These are phyloP conservation scores for Listronotus bonariensis DNA, from an alignment of 1,140 invertebrate genomes.

Conservation along the genomic window DNA sequence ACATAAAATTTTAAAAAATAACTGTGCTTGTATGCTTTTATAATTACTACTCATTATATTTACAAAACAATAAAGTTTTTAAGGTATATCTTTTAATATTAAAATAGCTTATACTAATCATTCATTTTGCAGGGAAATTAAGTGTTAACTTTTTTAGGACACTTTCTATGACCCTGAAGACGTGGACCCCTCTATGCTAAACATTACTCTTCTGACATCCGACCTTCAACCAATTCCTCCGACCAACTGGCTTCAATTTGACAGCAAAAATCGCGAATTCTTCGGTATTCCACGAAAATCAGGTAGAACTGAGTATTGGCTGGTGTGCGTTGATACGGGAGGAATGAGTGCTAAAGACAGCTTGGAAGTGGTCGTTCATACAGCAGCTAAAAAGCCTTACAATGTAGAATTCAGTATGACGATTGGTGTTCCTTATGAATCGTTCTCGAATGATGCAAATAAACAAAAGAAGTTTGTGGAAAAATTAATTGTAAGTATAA, in stretches of 20 bases:
- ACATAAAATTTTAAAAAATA: too few relatives aligned
- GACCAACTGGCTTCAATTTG: conserved; percentile 88
- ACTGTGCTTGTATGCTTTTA: too few relatives aligned
- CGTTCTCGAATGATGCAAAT: conserved; percentile 70
- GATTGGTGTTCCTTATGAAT: conserved; percentile 72
- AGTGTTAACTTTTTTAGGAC: conserved; percentile 61
- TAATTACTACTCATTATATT: too few relatives aligned
- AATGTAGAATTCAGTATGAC: conserved; percentile 79
- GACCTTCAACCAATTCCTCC: conserved; percentile 69
- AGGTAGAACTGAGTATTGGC: conserved; percentile 75
- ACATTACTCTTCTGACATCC: conserved; percentile 73
- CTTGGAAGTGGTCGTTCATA: conserved; percentile 74
- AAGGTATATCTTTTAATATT: too few relatives aligned
- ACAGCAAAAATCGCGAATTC: conserved; percentile 86
- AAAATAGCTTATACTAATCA: too few relatives aligned
- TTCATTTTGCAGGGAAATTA: too few relatives aligned
- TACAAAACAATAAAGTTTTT: too few relatives aligned
- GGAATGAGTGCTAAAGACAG: conserved; percentile 76
- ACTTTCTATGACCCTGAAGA: conserved; percentile 90
- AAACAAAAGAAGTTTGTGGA: conserved; percentile 79
- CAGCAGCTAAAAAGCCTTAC: conserved; percentile 59
- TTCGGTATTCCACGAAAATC: conserved; percentile 80
- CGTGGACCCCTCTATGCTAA: conserved; percentile 72
- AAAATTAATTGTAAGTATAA: conserved; percentile 60
- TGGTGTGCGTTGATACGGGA: conserved; percentile 73